Conservation (phyloP, 2,888 invertebrate species). For the Seira ritae region DNA sequence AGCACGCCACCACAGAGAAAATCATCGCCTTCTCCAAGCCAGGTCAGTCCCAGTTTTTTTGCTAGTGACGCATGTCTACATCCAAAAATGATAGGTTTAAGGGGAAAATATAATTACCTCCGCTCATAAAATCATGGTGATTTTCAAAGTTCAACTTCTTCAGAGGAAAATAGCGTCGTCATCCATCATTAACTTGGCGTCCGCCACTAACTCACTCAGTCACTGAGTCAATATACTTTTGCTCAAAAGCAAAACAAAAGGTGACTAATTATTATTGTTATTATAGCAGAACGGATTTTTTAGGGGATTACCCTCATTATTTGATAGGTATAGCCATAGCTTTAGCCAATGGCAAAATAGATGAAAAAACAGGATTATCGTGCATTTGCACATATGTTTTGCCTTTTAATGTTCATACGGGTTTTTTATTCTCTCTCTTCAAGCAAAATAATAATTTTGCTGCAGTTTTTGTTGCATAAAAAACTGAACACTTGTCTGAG, state of each 20-base stretch:
- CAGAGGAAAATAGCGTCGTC: conserved; percentile 1
- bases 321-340: not conserved
- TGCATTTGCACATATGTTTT: conserved; percentile 4
- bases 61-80: not conserved
- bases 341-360: not conserved
- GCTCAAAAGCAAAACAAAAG: not conserved
- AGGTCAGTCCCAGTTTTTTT: conserved; percentile 60
- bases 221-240: conserved; percentile 16
- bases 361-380: conserved; percentile 15
- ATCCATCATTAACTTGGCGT: conserved; percentile 5
- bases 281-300: not conserved
- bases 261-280: conserved; percentile 21
- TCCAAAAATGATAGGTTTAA: conserved; percentile 5
- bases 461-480: conserved; percentile 16
- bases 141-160: too few relatives aligned
- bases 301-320: conserved; percentile 21
- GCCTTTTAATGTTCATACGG: not conserved
- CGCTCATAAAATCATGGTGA: too few relatives aligned
- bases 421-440: not conserved
- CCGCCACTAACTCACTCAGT: not conserved
- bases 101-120: not conserved
- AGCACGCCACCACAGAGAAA: conserved; percentile 72
- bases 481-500: not conserved
- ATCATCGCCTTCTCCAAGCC: conserved; percentile 73
- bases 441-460: not conserved